These are phyloP conservation scores for Petrolisthes cinctipes DNA, from an alignment of 2,888 invertebrate species.

Conservation along the genomic window DNA sequence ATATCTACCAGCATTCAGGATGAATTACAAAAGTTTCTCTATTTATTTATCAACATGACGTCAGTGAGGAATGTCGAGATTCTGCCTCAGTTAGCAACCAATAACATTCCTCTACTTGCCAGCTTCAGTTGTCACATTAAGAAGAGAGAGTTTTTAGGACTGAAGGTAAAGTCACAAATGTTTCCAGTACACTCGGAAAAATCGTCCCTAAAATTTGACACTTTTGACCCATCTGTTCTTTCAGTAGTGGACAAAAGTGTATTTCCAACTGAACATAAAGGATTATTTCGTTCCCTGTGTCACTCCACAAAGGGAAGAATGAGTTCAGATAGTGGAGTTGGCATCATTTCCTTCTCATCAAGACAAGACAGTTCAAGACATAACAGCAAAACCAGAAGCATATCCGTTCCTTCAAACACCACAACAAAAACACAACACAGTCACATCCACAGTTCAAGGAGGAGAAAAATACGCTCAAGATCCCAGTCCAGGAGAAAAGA, in stretches of 20 bases:
- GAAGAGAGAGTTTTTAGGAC: constrained; percentile 36
- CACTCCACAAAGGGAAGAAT: constrained; percentile 5
- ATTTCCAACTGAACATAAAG: constrained; percentile 18
- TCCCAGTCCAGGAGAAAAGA: constrained; percentile 7
- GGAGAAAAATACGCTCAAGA: constrained; percentile 2
- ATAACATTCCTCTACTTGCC: constrained; percentile 16
- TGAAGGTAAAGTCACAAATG: constrained; percentile 22
- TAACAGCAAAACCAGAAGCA: not conserved
- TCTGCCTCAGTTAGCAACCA: constrained; percentile 24
- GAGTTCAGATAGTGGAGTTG: too few species aligned
- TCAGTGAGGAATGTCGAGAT: constrained; percentile 37
- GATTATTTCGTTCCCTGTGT: constrained; percentile 31
- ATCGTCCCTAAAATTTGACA: too few species aligned
- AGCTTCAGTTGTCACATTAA: constrained; percentile 25
- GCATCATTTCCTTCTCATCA: not conserved
- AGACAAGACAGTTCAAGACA: not conserved
- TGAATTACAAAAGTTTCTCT: constrained; percentile 38
- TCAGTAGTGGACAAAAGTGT: too few species aligned
- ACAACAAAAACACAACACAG: not conserved
- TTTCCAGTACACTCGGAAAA: not conserved
- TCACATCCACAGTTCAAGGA: not conserved
- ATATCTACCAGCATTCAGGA: constrained; percentile 1
- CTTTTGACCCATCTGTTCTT: too few species aligned
- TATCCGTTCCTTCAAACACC: not conserved
- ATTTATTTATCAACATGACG: constrained; percentile 41